Evolutionary conservation across 30 jellyfish, hydroid and myxozoan genomes (phyloP), one percentile per base, ranked within the genome.

Genomic region (Hydra vulgaris): DNA sequence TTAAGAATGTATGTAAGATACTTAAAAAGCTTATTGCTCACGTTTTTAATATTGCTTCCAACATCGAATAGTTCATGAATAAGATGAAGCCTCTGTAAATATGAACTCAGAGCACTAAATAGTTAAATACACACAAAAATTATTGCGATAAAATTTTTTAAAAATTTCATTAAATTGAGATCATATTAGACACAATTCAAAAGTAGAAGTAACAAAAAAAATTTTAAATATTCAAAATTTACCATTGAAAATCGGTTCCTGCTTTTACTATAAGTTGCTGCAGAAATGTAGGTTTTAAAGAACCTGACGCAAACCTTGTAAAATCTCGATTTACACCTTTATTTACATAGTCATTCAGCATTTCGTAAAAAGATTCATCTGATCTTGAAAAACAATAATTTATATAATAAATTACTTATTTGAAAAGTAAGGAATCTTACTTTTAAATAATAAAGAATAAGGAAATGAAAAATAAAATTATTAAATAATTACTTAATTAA

Each of bases 51-150:
- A 68, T 84, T 84, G 56, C 77, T 87, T 52, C 96, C 96, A 82
- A 89, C 95, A 85, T 89, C 96, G 71, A 89, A 89, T 1, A 89
- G 74, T 26, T 84, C 86, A 23, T 84, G 87, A 21, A 89, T 77
- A 18, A 79, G 77, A 19, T 71, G 77, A 17, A 89, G 78, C 76
- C 94, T 74, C 70, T 84, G 84, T 17, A 24, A 53, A 40, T 79
- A 89, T 66, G 18, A 23, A 23, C 74, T 84, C 24, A 89, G 69
- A 12, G 95, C 70, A 26, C 96, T 89, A 73, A 66, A 40, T 40
- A 12, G 8, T 40, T 3, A 40, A 40, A 40, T 12, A 40, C 61
- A 40, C 61, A 40, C 61, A 40, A 40, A 12, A 40, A n/a, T n/a
- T n/a, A n/a, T n/a, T n/a, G n/a, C n/a, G n/a, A n/a, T n/a, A n/a